phyloP scores from a whole-genome alignment of 2,797 vertebrate genomes.

The Myioborus melanocephalus region DNA sequence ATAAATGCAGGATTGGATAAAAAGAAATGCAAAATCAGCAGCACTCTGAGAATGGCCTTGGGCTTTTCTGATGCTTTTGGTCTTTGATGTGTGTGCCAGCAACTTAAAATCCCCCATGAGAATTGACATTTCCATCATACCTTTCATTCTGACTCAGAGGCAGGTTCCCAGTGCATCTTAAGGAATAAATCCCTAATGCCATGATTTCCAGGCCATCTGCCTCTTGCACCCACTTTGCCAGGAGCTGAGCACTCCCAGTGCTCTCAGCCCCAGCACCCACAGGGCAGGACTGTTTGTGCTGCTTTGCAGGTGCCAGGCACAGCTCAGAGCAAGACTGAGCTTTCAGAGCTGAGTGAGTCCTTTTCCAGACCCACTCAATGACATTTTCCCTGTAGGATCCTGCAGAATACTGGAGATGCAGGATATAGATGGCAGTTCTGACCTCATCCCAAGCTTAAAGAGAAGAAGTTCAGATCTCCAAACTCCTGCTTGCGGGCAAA shows the following conservation, averaged over 20 bases:
- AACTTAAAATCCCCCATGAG: neutral
- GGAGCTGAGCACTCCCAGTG: accelerated
- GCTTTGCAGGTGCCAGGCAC: neutral
- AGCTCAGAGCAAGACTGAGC: neutral
- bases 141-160: neutral
- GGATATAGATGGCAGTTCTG: neutral
- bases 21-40: neutral
- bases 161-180: neutral
- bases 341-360: neutral
- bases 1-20: neutral
- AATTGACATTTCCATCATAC: neutral
- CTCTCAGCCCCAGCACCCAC: neutral
- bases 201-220: neutral
- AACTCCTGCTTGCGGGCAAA: neutral
- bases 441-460: neutral
- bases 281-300: neutral
- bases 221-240: neutral
- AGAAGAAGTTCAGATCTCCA: neutral
- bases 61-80: neutral
- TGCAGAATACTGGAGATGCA: neutral
- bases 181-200: neutral
- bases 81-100: neutral
- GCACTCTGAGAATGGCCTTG: neutral
- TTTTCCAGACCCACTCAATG: neutral
- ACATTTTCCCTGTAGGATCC: neutral